A percentile compares a stretch with the other conserved stretches of the same genome.
Conservation (phyloP, 2,797 vertebrate species). For the Sebastolobus altivelis region DNA sequence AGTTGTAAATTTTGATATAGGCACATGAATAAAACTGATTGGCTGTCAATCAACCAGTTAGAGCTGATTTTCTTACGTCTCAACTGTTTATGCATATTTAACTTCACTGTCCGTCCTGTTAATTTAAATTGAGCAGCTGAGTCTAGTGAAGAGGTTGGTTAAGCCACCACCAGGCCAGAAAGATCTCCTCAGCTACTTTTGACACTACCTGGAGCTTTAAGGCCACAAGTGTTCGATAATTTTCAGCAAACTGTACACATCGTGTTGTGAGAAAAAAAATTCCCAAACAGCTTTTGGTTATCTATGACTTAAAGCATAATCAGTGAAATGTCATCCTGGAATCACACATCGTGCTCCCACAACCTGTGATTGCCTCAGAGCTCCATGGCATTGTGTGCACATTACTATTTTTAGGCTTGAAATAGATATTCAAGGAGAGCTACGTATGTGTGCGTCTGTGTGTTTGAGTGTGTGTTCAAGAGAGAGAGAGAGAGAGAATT, state of each 20-base stretch:
- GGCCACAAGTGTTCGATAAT: slow-evolving; percentile 17
- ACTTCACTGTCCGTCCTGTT: not conserved
- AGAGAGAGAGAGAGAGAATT: slow-evolving; percentile 27
- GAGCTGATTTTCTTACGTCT: not conserved
- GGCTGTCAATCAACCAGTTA: not conserved
- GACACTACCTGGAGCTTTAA: not conserved
- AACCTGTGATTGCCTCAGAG: slow-evolving; percentile 48
- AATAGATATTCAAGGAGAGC: slow-evolving; percentile 42
- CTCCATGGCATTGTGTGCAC: slow-evolving; percentile 34
- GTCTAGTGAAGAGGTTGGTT: not conserved
- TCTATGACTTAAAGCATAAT: slow-evolving; percentile 37
- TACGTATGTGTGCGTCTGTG: not conserved
- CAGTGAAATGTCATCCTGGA: slow-evolving; percentile 31
- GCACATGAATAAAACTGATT: not conserved
- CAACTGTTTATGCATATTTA: not conserved
- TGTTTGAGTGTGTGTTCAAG: slow-evolving; percentile 22
- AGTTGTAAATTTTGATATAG: not conserved
- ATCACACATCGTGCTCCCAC: slow-evolving; percentile 28
- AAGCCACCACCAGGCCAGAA: not conserved
- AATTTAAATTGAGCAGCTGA: not conserved
- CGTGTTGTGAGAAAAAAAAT: not conserved
- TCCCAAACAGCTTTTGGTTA: slow-evolving; percentile 4
- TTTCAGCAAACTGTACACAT: slow-evolving; percentile 13
- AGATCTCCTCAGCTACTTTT: not conserved
- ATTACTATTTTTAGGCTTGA: slow-evolving; percentile 53